Evolutionary conservation across 2,113 vertebrate species (phyloP).

Genomic region (Clupea harengus): DNA sequence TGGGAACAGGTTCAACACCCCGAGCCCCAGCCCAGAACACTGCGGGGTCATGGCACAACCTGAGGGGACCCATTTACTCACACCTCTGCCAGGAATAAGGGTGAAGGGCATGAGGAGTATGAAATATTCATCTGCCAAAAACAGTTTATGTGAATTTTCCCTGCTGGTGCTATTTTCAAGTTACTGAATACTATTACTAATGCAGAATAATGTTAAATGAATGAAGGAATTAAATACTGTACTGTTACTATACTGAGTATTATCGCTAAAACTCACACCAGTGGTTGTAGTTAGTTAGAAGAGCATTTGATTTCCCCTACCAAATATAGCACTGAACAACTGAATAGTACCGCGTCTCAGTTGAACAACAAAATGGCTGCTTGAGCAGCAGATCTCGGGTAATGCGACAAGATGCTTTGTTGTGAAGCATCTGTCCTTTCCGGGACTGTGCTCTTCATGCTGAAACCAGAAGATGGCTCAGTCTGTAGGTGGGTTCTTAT

Average conservation of each 20-base stretch:
- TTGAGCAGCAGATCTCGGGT: neutral
- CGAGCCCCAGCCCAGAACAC: neutral
- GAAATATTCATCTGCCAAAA: neutral
- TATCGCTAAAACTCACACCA: neutral
- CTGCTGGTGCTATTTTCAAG: neutral
- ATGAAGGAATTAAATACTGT: neutral
- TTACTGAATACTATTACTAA: neutral
- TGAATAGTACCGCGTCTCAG: neutral
- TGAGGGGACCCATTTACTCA: neutral
- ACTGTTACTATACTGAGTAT: neutral
- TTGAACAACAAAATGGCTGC: slow-evolving; percentile 6
- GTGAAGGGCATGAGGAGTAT: neutral
- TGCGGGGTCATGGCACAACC: neutral
- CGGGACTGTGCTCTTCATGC: neutral
- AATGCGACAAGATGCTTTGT: neutral
- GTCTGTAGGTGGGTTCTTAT: neutral
- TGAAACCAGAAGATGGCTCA: neutral
- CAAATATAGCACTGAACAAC: neutral
- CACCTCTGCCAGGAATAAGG: neutral
- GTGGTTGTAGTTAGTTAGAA: neutral
- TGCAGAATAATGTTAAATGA: neutral
- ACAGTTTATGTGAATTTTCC: neutral
- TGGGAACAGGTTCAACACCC: neutral
- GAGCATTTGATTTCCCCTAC: neutral
- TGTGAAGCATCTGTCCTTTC: neutral